Percentiles rank a stretch among this genome's conserved stretches.
These are phyloP conservation scores for Charadrius vociferus DNA, from an alignment of 2,113 vertebrate species.

Conservation along the genomic window DNA sequence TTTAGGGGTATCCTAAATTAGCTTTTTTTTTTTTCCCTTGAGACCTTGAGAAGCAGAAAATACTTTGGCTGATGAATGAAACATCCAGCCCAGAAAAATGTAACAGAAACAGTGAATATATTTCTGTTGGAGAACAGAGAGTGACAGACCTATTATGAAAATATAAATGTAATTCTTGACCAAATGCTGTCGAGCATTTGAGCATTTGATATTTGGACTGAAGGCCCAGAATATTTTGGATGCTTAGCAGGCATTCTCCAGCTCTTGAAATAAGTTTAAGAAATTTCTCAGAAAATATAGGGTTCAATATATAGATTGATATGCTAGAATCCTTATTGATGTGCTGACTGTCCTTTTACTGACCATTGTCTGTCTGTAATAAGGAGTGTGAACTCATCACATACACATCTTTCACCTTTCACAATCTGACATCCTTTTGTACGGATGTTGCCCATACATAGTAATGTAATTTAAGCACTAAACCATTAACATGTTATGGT, in stretches of 20 bases:
- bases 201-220: not conserved
- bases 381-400: not conserved
- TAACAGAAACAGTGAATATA: not conserved
- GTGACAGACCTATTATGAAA: not conserved
- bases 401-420: not conserved
- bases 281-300: not conserved
- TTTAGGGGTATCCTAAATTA: conserved; percentile 34
- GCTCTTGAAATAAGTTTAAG: not conserved
- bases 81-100: not conserved
- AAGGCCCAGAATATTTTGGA: not conserved
- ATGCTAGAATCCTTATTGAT: not conserved
- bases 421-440: not conserved
- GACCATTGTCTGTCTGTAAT: not conserved
- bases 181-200: not conserved
- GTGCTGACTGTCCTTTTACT: not conserved
- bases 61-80: not conserved
- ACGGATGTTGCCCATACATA: not conserved
- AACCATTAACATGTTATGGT: not conserved
- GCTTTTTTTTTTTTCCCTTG: not conserved
- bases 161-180: not conserved
- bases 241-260: not conserved
- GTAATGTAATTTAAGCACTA: not conserved
- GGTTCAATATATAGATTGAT: not conserved
- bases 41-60: conserved; percentile 15
- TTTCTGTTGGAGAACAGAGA: not conserved